phyloP scores from a whole-genome alignment of 2,888 invertebrate genomes.

The Epinotia nisella region DNA sequence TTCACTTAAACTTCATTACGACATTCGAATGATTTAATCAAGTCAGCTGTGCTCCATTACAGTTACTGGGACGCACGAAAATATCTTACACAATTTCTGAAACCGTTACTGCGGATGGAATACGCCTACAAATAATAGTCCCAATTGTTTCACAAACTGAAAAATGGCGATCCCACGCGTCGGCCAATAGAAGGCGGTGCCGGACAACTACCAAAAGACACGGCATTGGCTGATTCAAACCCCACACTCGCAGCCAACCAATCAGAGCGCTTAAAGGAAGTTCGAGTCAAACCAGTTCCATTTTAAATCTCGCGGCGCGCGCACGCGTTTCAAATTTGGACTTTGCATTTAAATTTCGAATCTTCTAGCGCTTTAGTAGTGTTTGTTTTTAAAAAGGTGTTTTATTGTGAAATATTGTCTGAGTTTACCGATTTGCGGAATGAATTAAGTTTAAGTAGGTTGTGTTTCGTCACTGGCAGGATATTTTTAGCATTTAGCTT shows the following conservation, averaged over 20 bases:
- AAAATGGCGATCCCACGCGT: constrained; percentile 77
- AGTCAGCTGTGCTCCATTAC: constrained; percentile 67
- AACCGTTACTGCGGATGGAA: constrained; percentile 55
- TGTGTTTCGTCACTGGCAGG: constrained; percentile 74
- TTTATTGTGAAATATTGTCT: constrained; percentile 31
- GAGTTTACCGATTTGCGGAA: constrained; percentile 41
- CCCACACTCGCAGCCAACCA: constrained; percentile 65
- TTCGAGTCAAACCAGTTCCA: constrained; percentile 80
- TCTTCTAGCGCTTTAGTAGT: constrained; percentile 46
- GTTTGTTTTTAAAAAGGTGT: constrained; percentile 45
- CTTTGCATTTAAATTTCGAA: constrained; percentile 57
- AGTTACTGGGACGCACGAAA: constrained; percentile 61
- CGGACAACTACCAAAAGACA: constrained; percentile 53
- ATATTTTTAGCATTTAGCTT: constrained; percentile 81
- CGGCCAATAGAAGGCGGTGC: constrained; percentile 80
- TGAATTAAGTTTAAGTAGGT: constrained; percentile 64
- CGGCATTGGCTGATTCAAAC: constrained; percentile 65
- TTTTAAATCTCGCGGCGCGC: constrained; percentile 66
- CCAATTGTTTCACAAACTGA: constrained; percentile 78
- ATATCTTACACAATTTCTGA: constrained; percentile 67
- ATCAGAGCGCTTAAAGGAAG: constrained; percentile 69
- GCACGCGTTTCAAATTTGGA: constrained; percentile 68
- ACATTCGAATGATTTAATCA: constrained; percentile 62
- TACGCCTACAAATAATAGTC: constrained; percentile 76
- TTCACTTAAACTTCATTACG: constrained; percentile 50